Evolutionary conservation across 92 coral and sea anemone species (phyloP), one percentile per base, ranked within the genome.

Genomic region (Umimayanthus chanpuru): DNA sequence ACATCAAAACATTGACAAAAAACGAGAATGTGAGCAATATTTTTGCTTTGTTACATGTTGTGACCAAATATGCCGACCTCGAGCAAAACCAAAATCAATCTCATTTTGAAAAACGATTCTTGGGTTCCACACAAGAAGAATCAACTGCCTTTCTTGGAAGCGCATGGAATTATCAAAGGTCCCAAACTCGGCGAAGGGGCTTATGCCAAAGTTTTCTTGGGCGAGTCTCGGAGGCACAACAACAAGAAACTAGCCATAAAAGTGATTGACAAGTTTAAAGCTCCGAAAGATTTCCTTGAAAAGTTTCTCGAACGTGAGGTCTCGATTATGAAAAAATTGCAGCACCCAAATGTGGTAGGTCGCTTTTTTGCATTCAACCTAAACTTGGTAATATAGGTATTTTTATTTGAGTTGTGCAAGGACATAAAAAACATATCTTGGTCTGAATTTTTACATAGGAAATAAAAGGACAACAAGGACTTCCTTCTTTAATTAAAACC

Each of bases 281-380:
- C 98, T 12, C 98, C 98, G 1, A 93, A 91, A 79, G 98, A 94
- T 67, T 94, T 93, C 76, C 90, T 94, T 38, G 77, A 90, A 64
- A 94, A 93, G 92, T 94, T 94, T 68, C 91, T 94, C 53, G 96
- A 95, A 20, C 86, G 98, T 21, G 98, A 94, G 67, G 94, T 94
- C 28, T 92, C 92, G 5, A 83, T 94, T 32, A 94, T 94, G 98
- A 92, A 91, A 65, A 90, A 91, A 23, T 80, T 94, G 9, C 87
- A 93, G 15, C 98, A 94, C 70, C 98, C 95, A n/a, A 94, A 94
- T 50, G 92, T 94, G 88, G 98, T 94, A 76, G 85, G 98, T 91
- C 25, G 26, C 21, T 9, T 9, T 61, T 61, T 61, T 4, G 0
- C 26, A 61, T 61, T 61, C 68, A 61, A 3, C 25, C 25, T 32